Percentiles rank a stretch among this genome's conserved stretches.
phyloP scores from a whole-genome alignment of 2,888 invertebrate species.

The Apeira syringaria region DNA sequence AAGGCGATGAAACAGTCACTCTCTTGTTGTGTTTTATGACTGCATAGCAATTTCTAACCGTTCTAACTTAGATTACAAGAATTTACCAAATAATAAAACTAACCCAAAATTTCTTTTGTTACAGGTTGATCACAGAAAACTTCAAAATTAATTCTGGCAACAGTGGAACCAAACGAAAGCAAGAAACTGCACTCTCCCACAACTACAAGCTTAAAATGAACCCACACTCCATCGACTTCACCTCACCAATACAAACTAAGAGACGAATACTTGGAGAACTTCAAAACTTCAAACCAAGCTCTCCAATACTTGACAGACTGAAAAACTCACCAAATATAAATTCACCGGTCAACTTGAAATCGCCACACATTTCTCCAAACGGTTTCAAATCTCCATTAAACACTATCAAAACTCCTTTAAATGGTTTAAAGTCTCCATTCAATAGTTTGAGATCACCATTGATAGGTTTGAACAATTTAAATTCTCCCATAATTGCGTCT shows the following conservation, averaged over 20 bases:
- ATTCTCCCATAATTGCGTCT: conserved; percentile 28
- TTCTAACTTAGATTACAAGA: no score
- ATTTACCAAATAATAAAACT: no score
- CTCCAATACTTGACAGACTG: conserved; percentile 51
- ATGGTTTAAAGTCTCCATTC: neutral
- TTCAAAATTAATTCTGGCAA: conserved; percentile 80
- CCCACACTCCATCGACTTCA: conserved; percentile 66
- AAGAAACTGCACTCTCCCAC: conserved; percentile 56
- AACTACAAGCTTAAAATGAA: conserved; percentile 71
- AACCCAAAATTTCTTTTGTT: conserved; percentile 34
- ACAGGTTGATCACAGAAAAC: conserved; percentile 79
- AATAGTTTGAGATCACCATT: conserved; percentile 6
- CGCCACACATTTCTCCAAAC: neutral
- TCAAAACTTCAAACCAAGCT: conserved; percentile 35
- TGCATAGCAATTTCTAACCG: no score
- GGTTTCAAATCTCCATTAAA: no score
- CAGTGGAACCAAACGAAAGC: conserved; percentile 68
- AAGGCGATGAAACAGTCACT: no score
- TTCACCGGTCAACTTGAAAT: conserved; percentile 4
- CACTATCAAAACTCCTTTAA: neutral
- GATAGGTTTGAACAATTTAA: conserved; percentile 9
- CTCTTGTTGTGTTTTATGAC: no score
- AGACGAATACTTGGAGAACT: conserved; percentile 61
- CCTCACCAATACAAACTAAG: conserved; percentile 54
- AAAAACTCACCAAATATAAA: conserved; percentile 31